phyloP scores from a whole-genome alignment of 2,797 vertebrate species.

The Cryptoprocta ferox region DNA sequence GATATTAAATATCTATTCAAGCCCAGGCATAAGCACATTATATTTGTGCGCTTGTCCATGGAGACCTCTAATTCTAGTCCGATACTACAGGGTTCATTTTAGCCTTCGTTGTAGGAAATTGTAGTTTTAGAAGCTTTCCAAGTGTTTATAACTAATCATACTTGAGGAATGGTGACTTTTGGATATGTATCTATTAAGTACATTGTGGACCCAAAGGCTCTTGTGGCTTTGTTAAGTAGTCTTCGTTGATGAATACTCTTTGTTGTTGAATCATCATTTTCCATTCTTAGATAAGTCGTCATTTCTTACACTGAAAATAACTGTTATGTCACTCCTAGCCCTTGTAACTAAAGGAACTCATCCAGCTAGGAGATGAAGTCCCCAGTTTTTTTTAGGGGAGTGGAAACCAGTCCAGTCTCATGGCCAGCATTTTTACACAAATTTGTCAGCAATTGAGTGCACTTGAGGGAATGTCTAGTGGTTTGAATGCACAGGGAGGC shows the following conservation, averaged over 20 bases:
- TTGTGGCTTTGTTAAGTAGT: not conserved
- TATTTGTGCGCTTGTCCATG: not conserved
- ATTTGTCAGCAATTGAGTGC: not conserved
- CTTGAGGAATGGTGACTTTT: not conserved
- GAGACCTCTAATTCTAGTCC: not conserved
- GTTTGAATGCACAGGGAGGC: not conserved
- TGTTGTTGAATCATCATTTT: not conserved
- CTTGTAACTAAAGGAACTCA: not conserved
- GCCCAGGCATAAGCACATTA: not conserved
- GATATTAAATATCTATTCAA: not conserved
- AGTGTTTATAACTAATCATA: not conserved
- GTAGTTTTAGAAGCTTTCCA: constrained; percentile 4
- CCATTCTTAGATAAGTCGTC: not conserved
- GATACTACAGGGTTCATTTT: not conserved
- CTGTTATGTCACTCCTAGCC: not conserved
- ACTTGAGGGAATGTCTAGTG: not conserved
- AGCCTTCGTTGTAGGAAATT: not conserved
- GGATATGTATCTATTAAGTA: not conserved
- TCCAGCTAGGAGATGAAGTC: not conserved
- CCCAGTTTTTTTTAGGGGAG: not conserved
- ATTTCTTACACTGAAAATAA: not conserved
- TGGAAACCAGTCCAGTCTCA: not conserved
- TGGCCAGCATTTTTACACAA: not conserved
- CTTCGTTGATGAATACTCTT: not conserved
- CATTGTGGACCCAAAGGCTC: not conserved